Evolutionary conservation across 2,888 invertebrate species (phyloP), one percentile per base, ranked within the genome.

Genomic region (Aphodius sticticus): DNA sequence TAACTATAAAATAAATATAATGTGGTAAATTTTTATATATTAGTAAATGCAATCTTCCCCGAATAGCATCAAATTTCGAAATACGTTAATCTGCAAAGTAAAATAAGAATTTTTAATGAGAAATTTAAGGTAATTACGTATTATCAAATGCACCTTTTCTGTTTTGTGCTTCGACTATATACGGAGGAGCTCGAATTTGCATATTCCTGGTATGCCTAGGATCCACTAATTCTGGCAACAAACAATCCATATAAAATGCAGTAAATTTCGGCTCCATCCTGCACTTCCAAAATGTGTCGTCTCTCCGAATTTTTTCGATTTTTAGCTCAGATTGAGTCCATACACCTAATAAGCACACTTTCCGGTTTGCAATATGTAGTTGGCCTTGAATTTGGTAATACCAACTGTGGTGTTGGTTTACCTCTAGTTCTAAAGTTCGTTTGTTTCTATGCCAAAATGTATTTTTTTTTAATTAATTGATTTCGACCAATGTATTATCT

Each of bases 311-410:
- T 37, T 74, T 35, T 26, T 15, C 72, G 26, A 72, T 36, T 72
- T 72, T 72, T 26, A 72, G 1, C 26, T 26, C 35, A 72, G n/a
- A 26, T 72, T 72, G 14, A n/a, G 70, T 77, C 70, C 35, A 77
- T 16, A 77, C 36, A n/a, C 16, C 53, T 15, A 76, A 69, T 16
- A 69, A 37, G n/a, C n/a, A 69, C 76, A 16, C 69, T 15, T 38
- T 76, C 16, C 53, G 37, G 26, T 76, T 76, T 14, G 38, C 53
- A 16, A 76, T 53, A 9, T 76, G 37, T 5, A 76, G 38, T 53
- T 76, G 76, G 15, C 76, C 76, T 53, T 76, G 76, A 16, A 76
- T 76, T 69, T 76, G 76, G 76, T 76, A 69, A 16, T 53, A 76
- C 16, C 69, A 76, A 15, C 53, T 16, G 38, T 76, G 38, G n/a